Percentiles rank a stretch among this genome's conserved stretches.
Evolutionary conservation across 2,797 vertebrate genomes (phyloP).

Genomic region (Falco columbarius): DNA sequence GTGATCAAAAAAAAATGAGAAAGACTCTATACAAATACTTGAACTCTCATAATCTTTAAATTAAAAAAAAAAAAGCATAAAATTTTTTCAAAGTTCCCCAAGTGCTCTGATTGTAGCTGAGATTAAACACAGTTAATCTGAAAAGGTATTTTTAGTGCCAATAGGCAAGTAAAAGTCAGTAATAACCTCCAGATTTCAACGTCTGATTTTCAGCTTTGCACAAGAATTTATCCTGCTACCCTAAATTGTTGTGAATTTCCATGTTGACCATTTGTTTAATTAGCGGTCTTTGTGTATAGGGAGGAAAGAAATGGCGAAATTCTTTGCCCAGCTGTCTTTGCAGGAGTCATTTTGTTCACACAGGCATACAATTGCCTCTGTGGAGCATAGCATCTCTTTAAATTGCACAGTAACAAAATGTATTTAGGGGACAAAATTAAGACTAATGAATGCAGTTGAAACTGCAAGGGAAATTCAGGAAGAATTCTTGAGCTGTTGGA

Average conservation of each 20-base stretch:
- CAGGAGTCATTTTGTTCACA: neutral
- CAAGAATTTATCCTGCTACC: neutral
- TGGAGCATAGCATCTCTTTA: neutral
- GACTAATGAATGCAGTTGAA: neutral
- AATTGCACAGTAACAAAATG: neutral
- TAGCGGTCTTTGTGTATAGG: neutral
- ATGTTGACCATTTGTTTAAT: neutral
- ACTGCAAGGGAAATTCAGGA: neutral
- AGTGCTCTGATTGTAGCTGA: neutral
- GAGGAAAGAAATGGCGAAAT: neutral
- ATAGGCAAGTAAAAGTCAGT: neutral
- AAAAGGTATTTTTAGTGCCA: neutral
- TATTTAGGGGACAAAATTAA: neutral
- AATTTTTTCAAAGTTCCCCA: neutral
- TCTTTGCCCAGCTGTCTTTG: neutral
- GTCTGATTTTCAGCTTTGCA: neutral
- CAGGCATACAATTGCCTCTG: neutral
- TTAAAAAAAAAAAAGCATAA: neutral
- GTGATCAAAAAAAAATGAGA: neutral
- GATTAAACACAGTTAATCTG: neutral
- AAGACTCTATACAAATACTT: neutral
- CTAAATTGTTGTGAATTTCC: neutral
- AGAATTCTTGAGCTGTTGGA: neutral
- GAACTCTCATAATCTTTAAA: neutral
- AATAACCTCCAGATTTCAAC: neutral